A percentile compares a stretch with the other conserved stretches of the same genome.
phyloP scores from a whole-genome alignment of 2,113 vertebrate species.

The Hystrix cristata region DNA sequence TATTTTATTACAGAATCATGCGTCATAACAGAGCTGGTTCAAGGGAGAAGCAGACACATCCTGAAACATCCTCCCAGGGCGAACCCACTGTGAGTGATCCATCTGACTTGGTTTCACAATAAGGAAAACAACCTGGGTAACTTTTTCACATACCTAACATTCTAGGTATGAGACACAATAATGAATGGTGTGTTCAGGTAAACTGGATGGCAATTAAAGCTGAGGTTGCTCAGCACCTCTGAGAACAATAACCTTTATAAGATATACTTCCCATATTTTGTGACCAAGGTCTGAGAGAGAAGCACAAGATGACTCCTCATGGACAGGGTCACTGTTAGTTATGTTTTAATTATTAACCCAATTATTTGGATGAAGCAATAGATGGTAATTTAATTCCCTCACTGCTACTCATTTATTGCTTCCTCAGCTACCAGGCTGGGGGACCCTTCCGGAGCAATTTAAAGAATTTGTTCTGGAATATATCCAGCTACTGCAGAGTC shows the following conservation, averaged over 20 bases:
- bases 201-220: neutral
- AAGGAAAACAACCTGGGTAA: accelerated
- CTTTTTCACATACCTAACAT: neutral
- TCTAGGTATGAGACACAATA: neutral
- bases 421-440: neutral
- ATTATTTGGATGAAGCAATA: neutral
- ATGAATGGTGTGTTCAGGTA: neutral
- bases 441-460: neutral
- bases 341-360: slow-evolving; percentile 67
- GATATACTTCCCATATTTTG: neutral
- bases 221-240: slow-evolving; percentile 1
- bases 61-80: neutral
- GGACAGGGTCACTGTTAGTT: slow-evolving; percentile 4
- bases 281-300: slow-evolving; percentile 9
- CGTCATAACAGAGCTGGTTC: neutral
- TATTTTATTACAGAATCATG: neutral
- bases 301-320: neutral
- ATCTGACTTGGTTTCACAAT: neutral
- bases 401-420: neutral
- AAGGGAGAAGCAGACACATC: neutral
- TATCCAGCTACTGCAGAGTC: no score
- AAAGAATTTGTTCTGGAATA: neutral
- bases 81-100: neutral
- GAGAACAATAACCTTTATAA: neutral
- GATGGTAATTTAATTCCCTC: slow-evolving; percentile 5